These are phyloP conservation scores for Chiloscyllium punctatum DNA, from an alignment of 2,797 vertebrate species.

Conservation along the genomic window DNA sequence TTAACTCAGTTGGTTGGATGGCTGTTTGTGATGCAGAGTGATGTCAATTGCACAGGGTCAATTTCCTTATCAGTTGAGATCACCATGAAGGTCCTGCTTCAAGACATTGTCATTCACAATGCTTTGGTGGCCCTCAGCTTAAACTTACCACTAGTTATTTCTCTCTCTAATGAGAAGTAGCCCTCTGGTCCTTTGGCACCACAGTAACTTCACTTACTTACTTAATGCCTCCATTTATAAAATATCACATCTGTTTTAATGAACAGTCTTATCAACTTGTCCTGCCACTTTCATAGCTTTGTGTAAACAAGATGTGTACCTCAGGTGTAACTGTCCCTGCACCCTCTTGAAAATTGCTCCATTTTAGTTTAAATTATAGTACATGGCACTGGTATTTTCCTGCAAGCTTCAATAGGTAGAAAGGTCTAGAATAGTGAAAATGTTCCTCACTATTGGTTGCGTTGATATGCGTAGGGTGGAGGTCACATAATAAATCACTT, in stretches of 20 bases:
- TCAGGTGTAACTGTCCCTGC: not conserved
- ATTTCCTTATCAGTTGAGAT: no score
- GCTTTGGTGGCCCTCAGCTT: no score
- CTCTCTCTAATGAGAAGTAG: no score
- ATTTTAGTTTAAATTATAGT: not conserved
- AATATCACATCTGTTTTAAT: not conserved
- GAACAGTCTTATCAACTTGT: not conserved
- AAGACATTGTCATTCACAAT: no score
- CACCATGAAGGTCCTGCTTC: no score
- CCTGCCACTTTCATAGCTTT: not conserved
- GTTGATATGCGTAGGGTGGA: not conserved
- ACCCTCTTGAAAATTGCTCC: not conserved
- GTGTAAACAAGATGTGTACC: not conserved
- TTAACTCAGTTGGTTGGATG: no score
- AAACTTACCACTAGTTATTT: no score
- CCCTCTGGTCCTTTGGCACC: no score
- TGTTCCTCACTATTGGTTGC: not conserved
- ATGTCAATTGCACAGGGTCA: no score
- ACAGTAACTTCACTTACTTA: no score
- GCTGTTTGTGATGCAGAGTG: no score
- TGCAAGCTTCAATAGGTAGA: not conserved
- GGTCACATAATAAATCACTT: conserved; percentile 25
- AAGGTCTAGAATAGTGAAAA: not conserved
- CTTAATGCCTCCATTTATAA: not conserved
- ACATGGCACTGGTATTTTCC: not conserved